Evolutionary conservation across 2,113 vertebrate genomes (phyloP), one percentile per base, ranked within the genome.

Genomic region (Bolborhynchus lineola): DNA sequence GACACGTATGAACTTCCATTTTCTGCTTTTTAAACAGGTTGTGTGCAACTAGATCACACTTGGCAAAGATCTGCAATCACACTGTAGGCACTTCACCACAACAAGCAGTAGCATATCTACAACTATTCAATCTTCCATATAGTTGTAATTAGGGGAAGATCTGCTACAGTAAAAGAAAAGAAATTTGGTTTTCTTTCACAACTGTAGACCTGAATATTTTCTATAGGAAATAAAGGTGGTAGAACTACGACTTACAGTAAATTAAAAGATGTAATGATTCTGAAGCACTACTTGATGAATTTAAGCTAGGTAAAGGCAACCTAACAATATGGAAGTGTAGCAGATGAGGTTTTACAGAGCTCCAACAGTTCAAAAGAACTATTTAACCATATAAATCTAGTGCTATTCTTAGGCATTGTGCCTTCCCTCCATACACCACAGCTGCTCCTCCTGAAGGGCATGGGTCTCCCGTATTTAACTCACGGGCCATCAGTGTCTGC

Each of bases 21-120:
- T 65, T 74, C 37, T 69, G 84, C n/a, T 76, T 83, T 64, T 77
- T 59, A 29, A 91, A 70, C 46, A 75, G 23, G 33, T 23, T 2
- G 1, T 16, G 5, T 29, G 29, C 37, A 77, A 82, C 4, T 7
- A 39, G 44, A 70, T 57, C 41, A 33, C 0, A 0, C 17, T 46
- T 70, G 49, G 64, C 46, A 92, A 71, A 67, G 31, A 55, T 16
- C 68, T 60, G 33, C 42, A 71, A 42, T 57, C 39, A 39, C 62
- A 16, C n/a, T 33, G 11, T 42, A 78, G 17, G 37, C 64, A 37
- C 33, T 64, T 53, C 47, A 90, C 7, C 25, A 29, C 16, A 33
- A 79, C 12, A 60, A 71, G 42, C 23, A 80, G 50, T 39, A 84
- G 47, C 17, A 82, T 31, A 76, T 12, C 46, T 57, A 41, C 42